Evolutionary conservation across 2,797 vertebrate species (phyloP).

Genomic region (Merluccius polli): DNA sequence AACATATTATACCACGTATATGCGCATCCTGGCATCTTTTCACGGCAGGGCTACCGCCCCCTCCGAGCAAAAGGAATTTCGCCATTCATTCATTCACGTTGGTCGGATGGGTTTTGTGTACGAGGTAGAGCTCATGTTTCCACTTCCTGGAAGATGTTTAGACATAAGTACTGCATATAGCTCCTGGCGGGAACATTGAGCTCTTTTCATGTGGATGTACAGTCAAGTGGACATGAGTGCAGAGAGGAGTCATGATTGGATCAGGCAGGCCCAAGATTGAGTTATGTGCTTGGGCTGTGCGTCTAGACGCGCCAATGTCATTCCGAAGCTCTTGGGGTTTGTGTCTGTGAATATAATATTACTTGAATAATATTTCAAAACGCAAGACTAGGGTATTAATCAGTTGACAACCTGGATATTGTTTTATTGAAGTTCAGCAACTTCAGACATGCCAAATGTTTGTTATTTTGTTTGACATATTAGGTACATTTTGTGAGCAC

Average conservation of each 20-base stretch:
- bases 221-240: not conserved
- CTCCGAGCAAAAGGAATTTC: conserved; percentile 28
- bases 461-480: no score
- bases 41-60: conserved; percentile 16
- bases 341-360: not conserved
- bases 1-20: conserved; percentile 28
- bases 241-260: not conserved
- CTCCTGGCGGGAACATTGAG: not conserved
- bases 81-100: conserved; percentile 4
- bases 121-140: not conserved
- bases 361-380: not conserved
- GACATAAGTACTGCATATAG: not conserved
- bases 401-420: not conserved
- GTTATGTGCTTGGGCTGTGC: not conserved
- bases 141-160: not conserved
- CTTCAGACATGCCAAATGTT: no score
- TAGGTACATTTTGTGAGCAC: no score
- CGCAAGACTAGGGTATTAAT: not conserved
- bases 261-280: not conserved
- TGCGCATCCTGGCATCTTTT: conserved; percentile 17
- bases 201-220: not conserved
- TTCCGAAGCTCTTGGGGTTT: not conserved
- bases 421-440: no score
- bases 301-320: not conserved
- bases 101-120: not conserved